A percentile compares a stretch with the other conserved stretches of the same genome.
These are phyloP conservation scores for Bradypus variegatus DNA, from an alignment of 2,797 vertebrate genomes.

Conservation along the genomic window DNA sequence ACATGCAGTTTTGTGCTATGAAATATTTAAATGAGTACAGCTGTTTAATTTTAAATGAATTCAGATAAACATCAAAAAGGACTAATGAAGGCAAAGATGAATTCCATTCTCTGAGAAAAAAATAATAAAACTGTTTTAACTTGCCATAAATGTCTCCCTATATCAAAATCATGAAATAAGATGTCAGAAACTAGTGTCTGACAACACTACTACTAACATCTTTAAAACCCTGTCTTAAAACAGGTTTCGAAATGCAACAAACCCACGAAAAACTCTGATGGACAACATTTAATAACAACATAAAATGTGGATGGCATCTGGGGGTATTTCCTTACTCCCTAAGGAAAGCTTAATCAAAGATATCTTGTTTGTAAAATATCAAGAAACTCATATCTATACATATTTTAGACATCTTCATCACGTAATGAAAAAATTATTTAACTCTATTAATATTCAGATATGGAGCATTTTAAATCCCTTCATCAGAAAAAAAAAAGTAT, in stretches of 20 bases:
- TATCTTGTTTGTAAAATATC: conserved; percentile 62
- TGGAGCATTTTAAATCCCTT: conserved; percentile 27
- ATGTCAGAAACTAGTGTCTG: conserved; percentile 25
- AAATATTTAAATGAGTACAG: conserved; percentile 65
- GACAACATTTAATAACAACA: not conserved
- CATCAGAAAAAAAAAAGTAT: conserved; percentile 5
- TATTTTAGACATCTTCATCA: conserved; percentile 19
- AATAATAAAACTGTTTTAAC: conserved; percentile 33
- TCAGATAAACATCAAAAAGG: conserved; percentile 47
- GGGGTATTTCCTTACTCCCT: conserved; percentile 33
- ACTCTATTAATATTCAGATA: conserved; percentile 33
- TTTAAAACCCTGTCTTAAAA: conserved; percentile 20
- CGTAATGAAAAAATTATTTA: conserved; percentile 7
- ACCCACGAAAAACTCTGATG: not conserved
- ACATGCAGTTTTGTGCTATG: conserved; percentile 54
- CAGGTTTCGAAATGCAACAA: conserved; percentile 43
- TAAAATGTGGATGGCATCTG: conserved; percentile 12
- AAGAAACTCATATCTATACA: conserved; percentile 61
- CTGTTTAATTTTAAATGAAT: conserved; percentile 49
- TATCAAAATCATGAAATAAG: conserved; percentile 48
- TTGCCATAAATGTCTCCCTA: conserved; percentile 35
- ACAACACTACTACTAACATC: conserved; percentile 33
- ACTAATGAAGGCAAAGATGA: conserved; percentile 39
- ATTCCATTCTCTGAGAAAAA: conserved; percentile 31
- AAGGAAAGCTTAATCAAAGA: conserved; percentile 53